These are phyloP conservation scores for Toxostoma redivivum DNA, from an alignment of 2,113 vertebrate species.

Conservation along the genomic window DNA sequence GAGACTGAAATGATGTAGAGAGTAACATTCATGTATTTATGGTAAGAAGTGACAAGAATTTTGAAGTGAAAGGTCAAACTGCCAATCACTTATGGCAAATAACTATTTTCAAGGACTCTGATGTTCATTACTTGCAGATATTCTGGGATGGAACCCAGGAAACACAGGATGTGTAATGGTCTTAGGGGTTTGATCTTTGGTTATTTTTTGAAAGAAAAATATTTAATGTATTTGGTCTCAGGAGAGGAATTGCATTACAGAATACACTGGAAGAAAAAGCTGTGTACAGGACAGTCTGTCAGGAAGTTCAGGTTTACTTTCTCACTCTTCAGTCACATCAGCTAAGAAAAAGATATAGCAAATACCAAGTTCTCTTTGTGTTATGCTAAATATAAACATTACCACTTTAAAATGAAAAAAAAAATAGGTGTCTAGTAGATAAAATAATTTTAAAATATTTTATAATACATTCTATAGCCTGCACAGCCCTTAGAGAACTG, in stretches of 20 bases:
- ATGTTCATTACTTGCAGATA: background rate
- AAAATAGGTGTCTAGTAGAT: background rate
- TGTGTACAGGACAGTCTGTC: background rate
- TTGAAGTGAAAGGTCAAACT: background rate
- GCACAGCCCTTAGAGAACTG: background rate
- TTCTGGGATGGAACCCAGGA: background rate
- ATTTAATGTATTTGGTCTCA: background rate
- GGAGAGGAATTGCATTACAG: background rate
- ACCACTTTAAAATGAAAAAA: background rate
- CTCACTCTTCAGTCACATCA: background rate
- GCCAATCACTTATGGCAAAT: background rate
- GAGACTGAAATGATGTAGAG: background rate
- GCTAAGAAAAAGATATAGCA: background rate
- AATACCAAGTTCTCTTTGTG: background rate
- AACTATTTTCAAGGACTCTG: background rate
- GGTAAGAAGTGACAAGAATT: background rate
- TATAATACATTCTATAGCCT: background rate
- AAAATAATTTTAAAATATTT: background rate
- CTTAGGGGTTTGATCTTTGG: background rate
- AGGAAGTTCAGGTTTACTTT: background rate
- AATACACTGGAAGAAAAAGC: background rate
- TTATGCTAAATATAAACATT: background rate
- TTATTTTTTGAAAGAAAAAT: background rate
- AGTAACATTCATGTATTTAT: background rate
- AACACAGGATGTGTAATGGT: background rate